phyloP scores from a whole-genome alignment of 2,797 vertebrate species.

The Babyrousa celebensis region DNA sequence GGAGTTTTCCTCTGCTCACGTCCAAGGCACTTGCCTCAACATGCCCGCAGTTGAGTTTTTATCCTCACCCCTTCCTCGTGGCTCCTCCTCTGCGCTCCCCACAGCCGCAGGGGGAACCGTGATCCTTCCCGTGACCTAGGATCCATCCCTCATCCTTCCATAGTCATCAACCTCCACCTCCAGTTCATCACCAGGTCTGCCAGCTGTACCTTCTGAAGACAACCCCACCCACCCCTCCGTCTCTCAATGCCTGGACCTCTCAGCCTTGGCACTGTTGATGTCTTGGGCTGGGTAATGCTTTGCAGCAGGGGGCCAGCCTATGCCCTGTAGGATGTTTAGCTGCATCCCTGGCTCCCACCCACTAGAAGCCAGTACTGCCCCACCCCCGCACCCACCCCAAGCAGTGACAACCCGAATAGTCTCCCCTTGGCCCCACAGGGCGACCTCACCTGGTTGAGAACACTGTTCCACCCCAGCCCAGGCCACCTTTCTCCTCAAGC shows the following conservation, averaged over 20 bases:
- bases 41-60: background rate
- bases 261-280: rapidly evolving
- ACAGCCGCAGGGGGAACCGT: background rate
- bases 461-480: rapidly evolving
- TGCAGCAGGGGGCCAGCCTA: rapidly evolving
- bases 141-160: background rate
- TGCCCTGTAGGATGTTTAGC: background rate
- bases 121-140: background rate
- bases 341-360: background rate
- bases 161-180: background rate
- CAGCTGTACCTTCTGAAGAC: background rate
- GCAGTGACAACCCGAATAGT: background rate
- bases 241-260: background rate
- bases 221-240: rapidly evolving
- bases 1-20: rapidly evolving
- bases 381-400: rapidly evolving
- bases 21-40: background rate
- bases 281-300: background rate
- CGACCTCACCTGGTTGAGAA: too few relatives aligned
- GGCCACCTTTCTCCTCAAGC: background rate
- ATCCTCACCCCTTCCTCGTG: background rate
- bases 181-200: background rate
- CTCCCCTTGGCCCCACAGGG: background rate
- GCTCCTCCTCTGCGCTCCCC: too few relatives aligned
- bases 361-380: background rate